phyloP scores from a whole-genome alignment of 2,888 invertebrate species.

The Tineola bisselliella region DNA sequence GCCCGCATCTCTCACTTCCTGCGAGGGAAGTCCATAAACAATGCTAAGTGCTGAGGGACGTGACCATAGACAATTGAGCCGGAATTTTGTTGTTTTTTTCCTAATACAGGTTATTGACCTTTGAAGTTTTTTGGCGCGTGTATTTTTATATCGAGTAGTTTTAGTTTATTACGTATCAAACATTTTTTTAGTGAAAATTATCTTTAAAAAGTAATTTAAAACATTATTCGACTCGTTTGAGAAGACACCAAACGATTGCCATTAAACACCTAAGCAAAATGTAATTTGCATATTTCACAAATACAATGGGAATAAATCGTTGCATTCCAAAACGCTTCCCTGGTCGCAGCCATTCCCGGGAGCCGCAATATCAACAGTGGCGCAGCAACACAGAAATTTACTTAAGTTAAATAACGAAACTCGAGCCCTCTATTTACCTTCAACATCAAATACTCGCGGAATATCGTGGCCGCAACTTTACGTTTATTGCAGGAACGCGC shows the following conservation, averaged over 20 bases:
- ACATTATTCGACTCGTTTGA: too few relatives aligned
- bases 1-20: constrained; percentile 57
- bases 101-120: neutral
- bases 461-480: constrained; percentile 30
- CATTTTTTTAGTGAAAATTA: too few relatives aligned
- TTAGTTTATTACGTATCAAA: too few relatives aligned
- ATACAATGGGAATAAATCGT: neutral
- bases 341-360: constrained; percentile 23
- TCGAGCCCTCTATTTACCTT: constrained; percentile 60
- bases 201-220: too few relatives aligned
- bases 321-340: neutral
- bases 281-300: neutral
- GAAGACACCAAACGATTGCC: too few relatives aligned
- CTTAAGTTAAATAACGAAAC: constrained; percentile 66
- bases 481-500: constrained; percentile 34
- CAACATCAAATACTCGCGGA: constrained; percentile 47
- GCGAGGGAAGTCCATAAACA: constrained; percentile 30
- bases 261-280: too few relatives aligned
- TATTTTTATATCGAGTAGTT: too few relatives aligned
- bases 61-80: constrained; percentile 53
- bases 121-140: neutral
- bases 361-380: constrained; percentile 41
- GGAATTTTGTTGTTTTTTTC: constrained; percentile 19
- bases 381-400: constrained; percentile 63
- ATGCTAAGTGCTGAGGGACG: constrained; percentile 26